Evolutionary conservation across 2,888 invertebrate genomes (phyloP), one percentile per base, ranked within the genome.

Genomic region (Caenorhabditis japonica): DNA sequence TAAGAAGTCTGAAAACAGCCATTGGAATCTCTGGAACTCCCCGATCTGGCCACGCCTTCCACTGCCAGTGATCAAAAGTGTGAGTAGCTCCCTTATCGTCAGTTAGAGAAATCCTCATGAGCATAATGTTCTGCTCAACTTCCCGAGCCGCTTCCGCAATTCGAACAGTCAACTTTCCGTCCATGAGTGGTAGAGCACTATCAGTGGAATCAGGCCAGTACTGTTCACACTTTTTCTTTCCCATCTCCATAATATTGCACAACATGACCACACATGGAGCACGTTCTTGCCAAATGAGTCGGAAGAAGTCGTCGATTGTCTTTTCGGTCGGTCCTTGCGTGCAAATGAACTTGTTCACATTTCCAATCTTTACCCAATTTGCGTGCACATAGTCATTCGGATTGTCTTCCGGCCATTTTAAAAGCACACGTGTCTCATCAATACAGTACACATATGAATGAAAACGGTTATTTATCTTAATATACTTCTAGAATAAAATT

Each of bases 1-100:
- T 55, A 1, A 83, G 59, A 30, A 81, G 58, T 23, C 79, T 59
- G 41, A 83, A 73, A 8, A 76, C 75, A 3, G 81, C 80, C 56
- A 76, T 68, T 1, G 77, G 66, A 12, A 69, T 61, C 23, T 76
- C 61, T 3, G 84, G 84, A 19, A 84, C 83, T 21, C 83, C 80
- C 21, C 83, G 76, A 69, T 83, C 84, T 10, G 82, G 83, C 83
- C 84, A 84, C 21, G 79, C 81, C 34, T 73, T 77, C 83, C 84
- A 84, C 33, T 77, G 79, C 51, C 80, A 76, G 59, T 81, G 79
- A 19, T 81, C 81, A n/a, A 83, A 70, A 8, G 49, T 58, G 27
- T 79, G 80, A 64, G 53, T 17, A 4, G 52, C 64, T 15, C 52
- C 69, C 46, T 70, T 64, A 21, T 66, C 76, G 39, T 75, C 71